Base-by-base conservation (phyloP, 2,888 invertebrate genomes). In the Loripinus fragilis region DNA sequence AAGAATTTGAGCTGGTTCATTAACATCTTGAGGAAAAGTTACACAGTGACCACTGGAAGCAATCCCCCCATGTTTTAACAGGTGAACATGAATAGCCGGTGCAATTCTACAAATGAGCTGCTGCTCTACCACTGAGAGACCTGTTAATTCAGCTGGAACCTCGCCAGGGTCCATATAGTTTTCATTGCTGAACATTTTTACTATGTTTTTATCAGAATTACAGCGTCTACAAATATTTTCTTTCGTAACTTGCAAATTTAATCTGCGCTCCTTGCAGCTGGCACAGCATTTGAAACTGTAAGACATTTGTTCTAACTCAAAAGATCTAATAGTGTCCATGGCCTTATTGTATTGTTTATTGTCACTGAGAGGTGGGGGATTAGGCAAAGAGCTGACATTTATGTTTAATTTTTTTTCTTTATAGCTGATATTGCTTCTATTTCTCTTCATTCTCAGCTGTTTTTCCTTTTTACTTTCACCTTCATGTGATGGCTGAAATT, bases 261-360 rank as follows among this genome's bases (percentile, higher is more conserved):
- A 20, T 23, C 73, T 41, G 30, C 69, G 50, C 67, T 76, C 81
- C 38, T 73, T 33, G 35, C 80, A 80, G 23, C 64, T 71, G 8
- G n/a, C 23, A 74, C 78, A 81, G 17, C 50, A 25, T 28, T 74
- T 55, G 28, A 81, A 65, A 17, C 28, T 42, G 48, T 84, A 79
- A 30, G 81, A 30, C 74, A 81, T 83, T 73, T 83, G 83, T 42
- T 78, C 33, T 8, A 76, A 25, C 67, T 83, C 78, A 76, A 83
- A 83, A 10, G 71, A 42, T n/a, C 79, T 23, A 20, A 79, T 81
- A 23, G 52, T 50, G 25, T 82, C 80, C 80, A 80, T 74, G 23
- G 60, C 74, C 25, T 55, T 71, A 71, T 80, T 76, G 23, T 30
- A 74, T 17, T 77, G 35, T 20, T 0, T 17, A 52, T 80, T 42